Conservation (phyloP, 1,140 invertebrate genomes). For the Pachypeltis micranthus region DNA sequence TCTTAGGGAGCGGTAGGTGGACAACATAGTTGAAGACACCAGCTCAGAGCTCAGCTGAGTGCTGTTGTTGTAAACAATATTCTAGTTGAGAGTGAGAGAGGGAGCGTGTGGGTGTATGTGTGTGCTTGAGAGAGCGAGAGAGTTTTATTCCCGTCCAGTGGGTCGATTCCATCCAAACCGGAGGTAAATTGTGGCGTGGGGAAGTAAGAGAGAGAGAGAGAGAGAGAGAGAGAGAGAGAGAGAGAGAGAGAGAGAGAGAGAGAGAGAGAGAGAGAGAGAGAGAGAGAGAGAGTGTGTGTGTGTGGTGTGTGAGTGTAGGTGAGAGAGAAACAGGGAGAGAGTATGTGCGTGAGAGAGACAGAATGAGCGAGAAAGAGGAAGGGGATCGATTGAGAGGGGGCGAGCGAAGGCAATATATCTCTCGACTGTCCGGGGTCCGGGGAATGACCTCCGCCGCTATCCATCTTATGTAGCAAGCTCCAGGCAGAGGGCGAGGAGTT, state of each 20-base stretch:
- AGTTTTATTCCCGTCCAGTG: not conserved
- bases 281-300: too few species aligned
- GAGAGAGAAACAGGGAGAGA: too few species aligned
- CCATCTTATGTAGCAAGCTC: not conserved
- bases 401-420: slow-evolving; percentile 11
- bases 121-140: too few species aligned
- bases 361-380: not conserved
- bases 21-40: too few species aligned
- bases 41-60: too few species aligned
- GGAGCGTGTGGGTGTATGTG: too few species aligned
- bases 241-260: too few species aligned
- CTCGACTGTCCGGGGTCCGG: slow-evolving; percentile 11
- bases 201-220: not conserved
- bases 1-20: too few species aligned
- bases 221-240: not conserved
- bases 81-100: not conserved
- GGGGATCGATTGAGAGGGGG: slow-evolving; percentile 10
- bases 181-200: slow-evolving; percentile 7
- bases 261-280: not conserved
- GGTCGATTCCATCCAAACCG: not conserved
- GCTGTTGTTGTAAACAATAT: slow-evolving; percentile 10
- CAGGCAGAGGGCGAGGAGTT: not conserved
- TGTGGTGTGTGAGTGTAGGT: too few species aligned
- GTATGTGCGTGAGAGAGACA: too few species aligned
- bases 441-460: slow-evolving; percentile 13